Base-by-base conservation (phyloP, 2,888 invertebrate species). In the Masnerella sp. region DNA sequence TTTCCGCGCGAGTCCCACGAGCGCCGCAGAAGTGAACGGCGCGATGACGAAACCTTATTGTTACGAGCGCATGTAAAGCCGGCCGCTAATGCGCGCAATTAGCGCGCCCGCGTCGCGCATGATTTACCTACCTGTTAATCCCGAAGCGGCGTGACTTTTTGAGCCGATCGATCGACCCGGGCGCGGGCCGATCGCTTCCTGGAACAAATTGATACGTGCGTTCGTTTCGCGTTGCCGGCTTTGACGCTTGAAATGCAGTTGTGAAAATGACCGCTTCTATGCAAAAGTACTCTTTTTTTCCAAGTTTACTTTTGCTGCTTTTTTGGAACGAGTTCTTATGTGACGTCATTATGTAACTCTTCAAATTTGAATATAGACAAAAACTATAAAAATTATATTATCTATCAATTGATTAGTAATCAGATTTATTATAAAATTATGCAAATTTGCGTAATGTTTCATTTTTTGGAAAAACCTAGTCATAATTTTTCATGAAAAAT, bases 1-100 rank as follows among this genome's bases (percentile, higher is more conserved):
- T n/a, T n/a, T n/a, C 59, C 69, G 17, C 54, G 15, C 17, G 11
- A 58, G 52, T 71, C 64, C 52, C 71, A 71, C 71, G 71, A 51
- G 72, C 49, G 65, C 72, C 45, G 59, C 54, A 67, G 43, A 67
- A 67, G 65, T 61, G 67, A 67, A 54, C 12, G 72, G 59, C 49
- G 47, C 0, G 61, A 72, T 72, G 72, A 72, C 49, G 72, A 72
- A 65, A 72, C 49, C 36, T 51, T 38, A 73, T 73, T 73, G 65
- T 73, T 67, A 61, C 56, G 42, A 34, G 22, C 52, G 28, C n/a
- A 28, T n/a, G 28, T n/a, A 7, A n/a, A 7, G 28, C 15, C 30
- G 32, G 59, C 67, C 49, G 17, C 56, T 67, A 67, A 67, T 62
- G 51, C 56, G 20, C 56, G 47, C 62, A 68, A 73, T 73, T 73